Evolutionary conservation across 2,888 invertebrate genomes (phyloP).

Genomic region (Achlya flavicornis): DNA sequence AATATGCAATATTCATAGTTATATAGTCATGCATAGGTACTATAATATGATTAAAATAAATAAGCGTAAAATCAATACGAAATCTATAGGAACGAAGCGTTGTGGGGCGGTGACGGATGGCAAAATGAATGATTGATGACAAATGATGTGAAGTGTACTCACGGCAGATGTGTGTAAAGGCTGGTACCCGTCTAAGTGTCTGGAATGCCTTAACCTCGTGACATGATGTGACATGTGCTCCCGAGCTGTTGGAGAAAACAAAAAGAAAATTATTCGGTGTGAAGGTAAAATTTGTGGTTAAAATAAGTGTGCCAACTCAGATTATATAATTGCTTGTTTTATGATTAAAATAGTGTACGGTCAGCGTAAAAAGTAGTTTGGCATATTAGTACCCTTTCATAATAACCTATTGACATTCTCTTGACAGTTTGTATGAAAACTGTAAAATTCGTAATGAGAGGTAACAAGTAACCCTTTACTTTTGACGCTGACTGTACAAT

Average conservation of each 20-base stretch:
- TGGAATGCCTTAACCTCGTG: conserved; percentile 74
- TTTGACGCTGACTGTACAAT: too few relatives aligned
- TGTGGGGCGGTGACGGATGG: conserved; percentile 48
- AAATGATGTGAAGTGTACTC: conserved; percentile 51
- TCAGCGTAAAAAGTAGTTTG: too few relatives aligned
- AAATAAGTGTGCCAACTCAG: too few relatives aligned
- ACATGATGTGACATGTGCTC: conserved; percentile 72
- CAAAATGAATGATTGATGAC: conserved; percentile 42
- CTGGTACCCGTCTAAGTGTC: conserved; percentile 67
- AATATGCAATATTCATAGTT: conserved; percentile 22
- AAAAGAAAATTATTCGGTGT: neutral
- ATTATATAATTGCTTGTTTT: too few relatives aligned
- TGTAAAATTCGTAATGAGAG: too few relatives aligned
- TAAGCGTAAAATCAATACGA: conserved; percentile 70
- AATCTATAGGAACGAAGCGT: conserved; percentile 72
- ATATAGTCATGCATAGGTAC: conserved; percentile 50
- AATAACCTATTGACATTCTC: too few relatives aligned
- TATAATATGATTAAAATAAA: conserved; percentile 56
- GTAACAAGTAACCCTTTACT: too few relatives aligned
- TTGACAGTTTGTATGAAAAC: too few relatives aligned
- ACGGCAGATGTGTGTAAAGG: conserved; percentile 68
- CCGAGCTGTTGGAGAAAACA: conserved; percentile 62
- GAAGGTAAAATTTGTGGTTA: neutral
- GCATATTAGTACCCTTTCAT: too few relatives aligned
- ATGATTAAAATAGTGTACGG: too few relatives aligned